Percentiles rank a stretch among this genome's conserved stretches.
phyloP scores from a whole-genome alignment of 2,888 invertebrate species.

The Rhagophthalmus giganteus region DNA sequence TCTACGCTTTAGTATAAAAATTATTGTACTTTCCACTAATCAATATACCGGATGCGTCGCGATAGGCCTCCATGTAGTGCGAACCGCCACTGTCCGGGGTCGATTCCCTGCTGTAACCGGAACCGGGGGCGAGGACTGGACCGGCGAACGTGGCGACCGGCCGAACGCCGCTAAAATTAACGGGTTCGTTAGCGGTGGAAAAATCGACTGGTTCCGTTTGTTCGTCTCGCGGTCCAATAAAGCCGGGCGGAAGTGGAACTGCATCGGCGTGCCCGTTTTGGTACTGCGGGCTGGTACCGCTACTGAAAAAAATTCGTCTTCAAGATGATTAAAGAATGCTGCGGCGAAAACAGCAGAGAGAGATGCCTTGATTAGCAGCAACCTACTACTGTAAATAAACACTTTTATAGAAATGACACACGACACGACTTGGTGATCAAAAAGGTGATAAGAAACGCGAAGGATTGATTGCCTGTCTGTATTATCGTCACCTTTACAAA shows the following conservation, averaged over 20 bases:
- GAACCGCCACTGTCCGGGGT: constrained; percentile 88
- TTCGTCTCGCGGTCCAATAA: constrained; percentile 62
- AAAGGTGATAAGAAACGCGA: too few relatives aligned
- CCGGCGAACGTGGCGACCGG: constrained; percentile 56
- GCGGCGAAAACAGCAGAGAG: constrained; percentile 12
- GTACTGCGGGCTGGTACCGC: constrained; percentile 65
- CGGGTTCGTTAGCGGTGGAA: constrained; percentile 66
- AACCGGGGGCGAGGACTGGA: constrained; percentile 61
- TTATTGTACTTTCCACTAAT: neutral
- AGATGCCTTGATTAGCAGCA: constrained; percentile 1
- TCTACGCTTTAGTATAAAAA: constrained; percentile 11
- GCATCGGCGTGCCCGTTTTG: constrained; percentile 56
- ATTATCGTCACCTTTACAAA: too few relatives aligned
- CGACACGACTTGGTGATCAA: too few relatives aligned
- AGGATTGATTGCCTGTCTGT: too few relatives aligned
- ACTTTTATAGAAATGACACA: too few relatives aligned
- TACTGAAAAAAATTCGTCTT: constrained; percentile 48
- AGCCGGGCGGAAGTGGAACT: constrained; percentile 58
- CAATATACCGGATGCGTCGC: constrained; percentile 77
- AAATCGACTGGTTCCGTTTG: constrained; percentile 76
- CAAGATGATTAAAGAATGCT: constrained; percentile 15
- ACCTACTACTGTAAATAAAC: neutral
- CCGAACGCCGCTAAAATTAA: constrained; percentile 65
- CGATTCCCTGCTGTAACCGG: constrained; percentile 81
- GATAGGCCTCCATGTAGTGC: constrained; percentile 85